Evolutionary conservation across 2,797 vertebrate genomes (phyloP).

Genomic region (Florisuga fusca): DNA sequence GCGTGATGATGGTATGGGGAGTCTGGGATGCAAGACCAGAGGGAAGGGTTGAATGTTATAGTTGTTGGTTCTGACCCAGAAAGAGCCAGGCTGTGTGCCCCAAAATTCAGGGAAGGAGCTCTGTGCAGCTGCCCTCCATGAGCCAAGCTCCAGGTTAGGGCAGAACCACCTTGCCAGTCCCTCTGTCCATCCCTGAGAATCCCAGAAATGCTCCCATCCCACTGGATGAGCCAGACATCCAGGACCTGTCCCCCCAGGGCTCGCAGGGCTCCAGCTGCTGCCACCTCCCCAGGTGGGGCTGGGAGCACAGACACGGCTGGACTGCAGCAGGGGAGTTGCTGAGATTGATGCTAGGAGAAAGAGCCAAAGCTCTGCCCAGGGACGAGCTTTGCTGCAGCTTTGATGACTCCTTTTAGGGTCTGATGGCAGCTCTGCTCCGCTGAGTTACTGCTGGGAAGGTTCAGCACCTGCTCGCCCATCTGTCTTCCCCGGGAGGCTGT

Average conservation of each 20-base stretch:
- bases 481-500: slow-evolving; percentile 30
- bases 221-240: not conserved
- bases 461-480: slow-evolving; percentile 65
- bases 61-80: no score
- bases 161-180: not conserved
- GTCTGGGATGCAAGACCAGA: not conserved
- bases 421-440: slow-evolving; percentile 49
- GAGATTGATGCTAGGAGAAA: not conserved
- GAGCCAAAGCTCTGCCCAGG: not conserved
- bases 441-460: slow-evolving; percentile 34
- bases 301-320: accelerated
- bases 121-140: not conserved
- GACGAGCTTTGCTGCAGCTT: not conserved
- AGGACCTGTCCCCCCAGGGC: not conserved
- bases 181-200: not conserved
- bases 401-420: slow-evolving; percentile 52
- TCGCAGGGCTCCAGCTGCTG: not conserved
- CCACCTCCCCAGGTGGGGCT: no score
- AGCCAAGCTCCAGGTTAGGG: not conserved
- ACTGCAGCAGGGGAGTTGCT: accelerated
- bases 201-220: accelerated
- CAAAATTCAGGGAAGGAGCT: not conserved
- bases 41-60: accelerated
- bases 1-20: slow-evolving; percentile 95
- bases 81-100: not conserved